Conservation (phyloP, 2,797 vertebrate genomes). For the Dendrocincla fuliginosa region DNA sequence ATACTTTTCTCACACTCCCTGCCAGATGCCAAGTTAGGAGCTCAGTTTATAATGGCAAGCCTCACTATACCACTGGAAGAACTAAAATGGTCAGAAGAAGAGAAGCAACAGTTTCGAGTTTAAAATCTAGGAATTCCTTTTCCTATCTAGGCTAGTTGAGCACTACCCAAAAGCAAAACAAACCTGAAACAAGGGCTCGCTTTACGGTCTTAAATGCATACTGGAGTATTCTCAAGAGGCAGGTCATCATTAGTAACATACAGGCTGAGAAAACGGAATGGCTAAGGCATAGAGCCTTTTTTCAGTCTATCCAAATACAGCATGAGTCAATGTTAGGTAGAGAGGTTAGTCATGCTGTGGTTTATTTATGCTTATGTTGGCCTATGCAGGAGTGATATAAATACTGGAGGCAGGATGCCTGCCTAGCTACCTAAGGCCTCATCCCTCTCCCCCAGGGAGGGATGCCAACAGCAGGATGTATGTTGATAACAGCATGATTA, state of each 20-base stretch:
- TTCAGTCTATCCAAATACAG: not conserved
- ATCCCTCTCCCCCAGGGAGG: not conserved
- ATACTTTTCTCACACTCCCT: not conserved
- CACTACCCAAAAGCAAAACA: not conserved
- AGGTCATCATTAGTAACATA: not conserved
- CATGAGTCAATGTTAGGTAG: constrained; percentile 1
- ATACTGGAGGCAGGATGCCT: not conserved
- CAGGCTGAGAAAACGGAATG: not conserved
- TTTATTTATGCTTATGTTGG: not conserved
- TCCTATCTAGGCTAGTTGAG: not conserved
- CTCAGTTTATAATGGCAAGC: not conserved
- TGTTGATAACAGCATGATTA: fast-evolving
- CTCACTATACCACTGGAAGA: not conserved
- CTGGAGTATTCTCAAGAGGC: not conserved
- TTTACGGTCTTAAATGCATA: not conserved
- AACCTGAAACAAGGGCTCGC: not conserved
- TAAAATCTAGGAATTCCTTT: not conserved
- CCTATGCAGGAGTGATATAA: not conserved
- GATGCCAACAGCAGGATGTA: not conserved
- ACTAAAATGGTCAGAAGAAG: not conserved
- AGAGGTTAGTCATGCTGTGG: constrained; percentile 9
- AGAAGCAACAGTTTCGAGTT: not conserved
- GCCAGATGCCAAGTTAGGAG: not conserved
- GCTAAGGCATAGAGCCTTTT: not conserved
- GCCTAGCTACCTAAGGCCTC: not conserved